These are phyloP conservation scores for Meghimatium bilineatum DNA, from an alignment of 2,888 invertebrate genomes.

Conservation along the genomic window DNA sequence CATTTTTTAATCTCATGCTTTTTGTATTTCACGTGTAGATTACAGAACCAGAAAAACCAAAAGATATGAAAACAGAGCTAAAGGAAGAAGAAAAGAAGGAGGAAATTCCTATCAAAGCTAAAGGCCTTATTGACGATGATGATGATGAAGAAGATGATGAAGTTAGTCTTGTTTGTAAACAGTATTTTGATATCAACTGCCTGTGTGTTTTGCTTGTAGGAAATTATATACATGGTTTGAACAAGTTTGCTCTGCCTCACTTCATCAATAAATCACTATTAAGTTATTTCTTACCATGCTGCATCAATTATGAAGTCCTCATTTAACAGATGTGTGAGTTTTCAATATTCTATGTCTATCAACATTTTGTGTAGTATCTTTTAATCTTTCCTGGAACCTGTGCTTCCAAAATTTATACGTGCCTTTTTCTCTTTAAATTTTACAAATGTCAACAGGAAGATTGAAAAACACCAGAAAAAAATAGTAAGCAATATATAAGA, in stretches of 20 bases:
- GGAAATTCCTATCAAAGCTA: slow-evolving; percentile 45
- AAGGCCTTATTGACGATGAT: slow-evolving; percentile 53
- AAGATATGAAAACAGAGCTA: slow-evolving; percentile 76
- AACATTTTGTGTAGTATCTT: too few species aligned
- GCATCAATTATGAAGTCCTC: too few species aligned
- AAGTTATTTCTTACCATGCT: too few species aligned
- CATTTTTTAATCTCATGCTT: neutral
- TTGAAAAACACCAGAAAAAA: too few species aligned
- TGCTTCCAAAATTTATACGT: too few species aligned
- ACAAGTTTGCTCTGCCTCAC: neutral
- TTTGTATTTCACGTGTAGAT: slow-evolving; percentile 59
- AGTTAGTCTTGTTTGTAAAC: neutral
- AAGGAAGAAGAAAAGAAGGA: slow-evolving; percentile 52
- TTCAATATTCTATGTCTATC: too few species aligned
- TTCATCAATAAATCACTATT: too few species aligned
- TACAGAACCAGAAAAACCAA: slow-evolving; percentile 80
- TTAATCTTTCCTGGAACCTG: too few species aligned
- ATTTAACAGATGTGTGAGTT: too few species aligned
- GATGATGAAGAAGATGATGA: slow-evolving; percentile 61
- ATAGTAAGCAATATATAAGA: too few species aligned
- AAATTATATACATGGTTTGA: neutral
- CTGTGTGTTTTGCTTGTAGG: neutral
- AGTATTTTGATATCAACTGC: neutral
- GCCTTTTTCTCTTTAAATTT: too few species aligned
- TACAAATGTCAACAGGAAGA: too few species aligned